phyloP scores from a whole-genome alignment of 2,888 invertebrate genomes.

The Acleris laterana region DNA sequence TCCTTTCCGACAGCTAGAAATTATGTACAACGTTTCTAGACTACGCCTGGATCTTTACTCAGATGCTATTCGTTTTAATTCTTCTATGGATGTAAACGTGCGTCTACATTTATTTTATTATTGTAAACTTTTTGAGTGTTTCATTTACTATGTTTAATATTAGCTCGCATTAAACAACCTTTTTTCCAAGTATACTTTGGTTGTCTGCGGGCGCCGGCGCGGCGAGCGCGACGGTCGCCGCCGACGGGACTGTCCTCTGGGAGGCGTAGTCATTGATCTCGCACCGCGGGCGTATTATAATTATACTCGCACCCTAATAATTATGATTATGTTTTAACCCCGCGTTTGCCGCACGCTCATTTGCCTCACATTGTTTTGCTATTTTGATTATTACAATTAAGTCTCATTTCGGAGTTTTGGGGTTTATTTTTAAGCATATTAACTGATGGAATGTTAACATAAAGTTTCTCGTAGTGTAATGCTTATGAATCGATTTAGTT shows the following conservation, averaged over 20 bases:
- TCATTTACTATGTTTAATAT: background rate
- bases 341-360: slow-evolving; percentile 30
- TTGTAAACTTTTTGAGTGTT: background rate
- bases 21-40: slow-evolving; percentile 26
- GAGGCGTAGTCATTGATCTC: slow-evolving; percentile 63
- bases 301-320: slow-evolving; percentile 16
- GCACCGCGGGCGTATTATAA: slow-evolving; percentile 51
- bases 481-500: slow-evolving; percentile 52
- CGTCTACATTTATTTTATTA: slow-evolving; percentile 5
- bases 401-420: slow-evolving; percentile 64
- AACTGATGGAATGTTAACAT: slow-evolving; percentile 73
- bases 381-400: slow-evolving; percentile 37
- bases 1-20: slow-evolving; percentile 15
- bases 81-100: slow-evolving; percentile 16
- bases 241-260: slow-evolving; percentile 48
- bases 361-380: slow-evolving; percentile 42
- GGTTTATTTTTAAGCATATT: slow-evolving; percentile 64
- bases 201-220: background rate
- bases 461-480: slow-evolving; percentile 41
- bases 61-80: slow-evolving; percentile 19
- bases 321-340: slow-evolving; percentile 9
- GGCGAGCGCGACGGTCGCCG: slow-evolving; percentile 1
- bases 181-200: too few species aligned
- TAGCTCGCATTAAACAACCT: background rate
- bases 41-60: background rate